A percentile compares a stretch with the other conserved stretches of the same genome.
Evolutionary conservation across 2,888 invertebrate genomes (phyloP).

Genomic region (Dorcus parallelipipedus): DNA sequence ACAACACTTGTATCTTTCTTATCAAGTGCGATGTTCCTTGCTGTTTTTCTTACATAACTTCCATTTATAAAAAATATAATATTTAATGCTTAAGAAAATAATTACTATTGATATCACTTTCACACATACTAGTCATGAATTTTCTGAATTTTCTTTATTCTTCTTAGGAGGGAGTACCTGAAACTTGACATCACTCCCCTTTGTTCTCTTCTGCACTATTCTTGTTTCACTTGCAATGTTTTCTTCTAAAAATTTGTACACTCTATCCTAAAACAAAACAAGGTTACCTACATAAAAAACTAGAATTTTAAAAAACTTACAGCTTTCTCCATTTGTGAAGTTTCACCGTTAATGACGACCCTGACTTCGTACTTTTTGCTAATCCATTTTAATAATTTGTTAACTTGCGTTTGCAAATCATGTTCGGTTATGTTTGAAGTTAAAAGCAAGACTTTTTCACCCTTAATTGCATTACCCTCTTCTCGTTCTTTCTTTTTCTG

Average conservation of each 20-base stretch:
- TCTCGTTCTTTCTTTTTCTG: conserved; percentile 50
- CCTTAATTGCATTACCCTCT: conserved; percentile 48
- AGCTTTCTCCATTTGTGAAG: conserved; percentile 43
- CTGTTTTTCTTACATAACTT: conserved; percentile 15
- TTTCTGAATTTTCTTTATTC: conserved; percentile 18
- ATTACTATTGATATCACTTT: conserved; percentile 9
- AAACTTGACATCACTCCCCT: conserved; percentile 61
- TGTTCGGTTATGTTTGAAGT: conserved; percentile 62
- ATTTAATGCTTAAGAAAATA: conserved; percentile 23
- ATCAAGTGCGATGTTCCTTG: background rate
- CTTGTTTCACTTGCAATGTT: conserved; percentile 53
- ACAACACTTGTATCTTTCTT: too few species aligned
- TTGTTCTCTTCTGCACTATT: conserved; percentile 62
- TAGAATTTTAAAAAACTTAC: conserved; percentile 36
- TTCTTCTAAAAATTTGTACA: conserved; percentile 56
- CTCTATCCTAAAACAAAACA: conserved; percentile 54
- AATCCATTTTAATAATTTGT: conserved; percentile 64
- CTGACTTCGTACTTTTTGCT: conserved; percentile 64
- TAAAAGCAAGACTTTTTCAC: conserved; percentile 63
- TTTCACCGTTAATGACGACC: conserved; percentile 55
- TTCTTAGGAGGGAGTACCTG: conserved; percentile 56
- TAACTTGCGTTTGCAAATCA: conserved; percentile 62
- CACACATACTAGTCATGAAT: conserved; percentile 29
- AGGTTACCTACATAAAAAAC: background rate
- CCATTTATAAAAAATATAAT: conserved; percentile 25